These are phyloP conservation scores for Digitonthophagus gazella DNA, from an alignment of 2,888 invertebrate species.

Conservation along the genomic window DNA sequence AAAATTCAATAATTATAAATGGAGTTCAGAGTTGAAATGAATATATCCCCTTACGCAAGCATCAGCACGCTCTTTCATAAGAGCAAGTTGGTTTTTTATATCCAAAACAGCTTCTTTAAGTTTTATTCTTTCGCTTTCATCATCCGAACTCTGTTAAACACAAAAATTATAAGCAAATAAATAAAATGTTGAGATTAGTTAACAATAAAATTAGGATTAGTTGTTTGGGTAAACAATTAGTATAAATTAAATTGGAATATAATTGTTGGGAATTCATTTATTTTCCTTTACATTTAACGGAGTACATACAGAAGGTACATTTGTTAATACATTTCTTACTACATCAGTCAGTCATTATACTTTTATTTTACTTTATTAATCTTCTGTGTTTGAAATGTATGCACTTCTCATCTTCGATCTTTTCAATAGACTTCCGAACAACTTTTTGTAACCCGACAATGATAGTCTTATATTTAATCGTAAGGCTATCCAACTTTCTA, in stretches of 20 bases:
- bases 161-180: too few species aligned
- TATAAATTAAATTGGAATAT: too few species aligned
- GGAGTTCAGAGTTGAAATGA: neutral
- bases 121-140: conserved; percentile 33
- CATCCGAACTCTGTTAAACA: neutral
- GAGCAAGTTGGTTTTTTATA: conserved; percentile 34
- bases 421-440: conserved; percentile 2
- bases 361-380: neutral
- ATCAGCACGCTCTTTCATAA: conserved; percentile 32
- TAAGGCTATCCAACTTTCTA: conserved; percentile 2
- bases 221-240: too few species aligned
- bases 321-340: too few species aligned
- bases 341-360: too few species aligned
- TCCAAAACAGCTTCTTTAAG: conserved; percentile 36
- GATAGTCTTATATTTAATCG: neutral
- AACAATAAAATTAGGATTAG: too few species aligned
- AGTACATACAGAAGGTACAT: too few species aligned
- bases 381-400: neutral
- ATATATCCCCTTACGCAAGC: conserved; percentile 24
- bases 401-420: conserved; percentile 2
- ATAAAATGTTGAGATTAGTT: too few species aligned
- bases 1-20: conserved; percentile 10
- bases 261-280: too few species aligned
- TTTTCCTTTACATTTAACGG: too few species aligned
- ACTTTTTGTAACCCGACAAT: conserved; percentile 3